Base-by-base conservation (phyloP, 2,888 invertebrate genomes). In the Ecliptopera silaceata region DNA sequence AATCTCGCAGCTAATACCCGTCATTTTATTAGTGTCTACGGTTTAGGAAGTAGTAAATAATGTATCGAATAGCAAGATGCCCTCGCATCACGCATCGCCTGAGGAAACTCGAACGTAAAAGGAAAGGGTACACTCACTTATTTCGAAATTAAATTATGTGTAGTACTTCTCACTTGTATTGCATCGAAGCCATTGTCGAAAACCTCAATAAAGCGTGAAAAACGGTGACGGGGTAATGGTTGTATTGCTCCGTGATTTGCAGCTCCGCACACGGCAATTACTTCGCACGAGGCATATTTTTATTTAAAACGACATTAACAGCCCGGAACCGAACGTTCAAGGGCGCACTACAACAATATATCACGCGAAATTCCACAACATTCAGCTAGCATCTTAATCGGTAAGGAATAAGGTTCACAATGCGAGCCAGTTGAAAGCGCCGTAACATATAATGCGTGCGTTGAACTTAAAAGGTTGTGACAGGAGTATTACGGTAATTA, bases 401-500 rank as follows among this genome's bases (percentile, higher is more conserved):
- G 57, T 50, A 66, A 52, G 70, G 53, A 73, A 80, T 82, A 84
- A 82, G 84, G 68, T 61, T 68, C 72, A 84, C 65, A 75, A 73
- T 80, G 32, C 60, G 65, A 64, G 49, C 56, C 48, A 59, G 58
- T 47, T 59, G 65, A 72, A 70, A 66, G 68, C 63, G 64, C 72
- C 65, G 68, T 68, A 66, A 67, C 69, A 68, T 71, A 74, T 81
- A 82, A 82, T 73, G 79, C 86, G 88, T 77, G 74, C 86, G 77
- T 84, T 88, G 87, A 89, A 88, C 87, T 86, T 86, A 88, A 86
- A 88, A 87, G 86, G 86, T 84, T 86, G 85, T 86, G 88, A 86
- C 86, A 84, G 84, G 75, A 77, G 78, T 85, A 86, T 87, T 86
- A 86, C 82, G 76, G 84, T 84, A 86, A 87, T 88, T 86, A 84